These are phyloP conservation scores for Sylvilagus bachmani DNA, from an alignment of 2,113 vertebrate genomes.

Conservation along the genomic window DNA sequence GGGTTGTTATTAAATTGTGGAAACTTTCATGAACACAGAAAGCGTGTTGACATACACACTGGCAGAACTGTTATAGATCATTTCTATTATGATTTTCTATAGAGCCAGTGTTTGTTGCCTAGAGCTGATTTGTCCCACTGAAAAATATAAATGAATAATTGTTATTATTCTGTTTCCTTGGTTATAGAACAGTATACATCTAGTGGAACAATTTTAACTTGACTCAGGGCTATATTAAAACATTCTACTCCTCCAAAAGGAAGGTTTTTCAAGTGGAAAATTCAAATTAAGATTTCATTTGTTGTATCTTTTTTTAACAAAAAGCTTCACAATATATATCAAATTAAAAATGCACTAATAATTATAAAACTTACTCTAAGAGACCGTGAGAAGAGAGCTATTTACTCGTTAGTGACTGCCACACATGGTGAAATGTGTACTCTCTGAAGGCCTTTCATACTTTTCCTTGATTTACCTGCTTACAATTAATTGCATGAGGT, in stretches of 20 bases:
- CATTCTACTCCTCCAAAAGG: conserved; percentile 43
- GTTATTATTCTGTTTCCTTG: conserved; percentile 43
- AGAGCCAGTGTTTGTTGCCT: conserved; percentile 34
- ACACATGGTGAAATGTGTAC: not conserved
- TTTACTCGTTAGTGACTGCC: not conserved
- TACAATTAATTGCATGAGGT: not conserved
- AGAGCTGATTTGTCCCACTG: conserved; percentile 61
- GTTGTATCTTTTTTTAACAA: conserved; percentile 39
- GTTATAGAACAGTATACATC: conserved; percentile 62
- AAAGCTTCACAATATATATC: not conserved
- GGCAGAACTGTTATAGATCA: conserved; percentile 62
- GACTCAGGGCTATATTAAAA: conserved; percentile 52
- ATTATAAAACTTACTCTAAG: conserved; percentile 32
- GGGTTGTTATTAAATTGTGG: conserved; percentile 52
- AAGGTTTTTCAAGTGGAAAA: conserved; percentile 71
- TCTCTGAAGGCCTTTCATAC: not conserved
- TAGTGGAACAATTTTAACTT: conserved; percentile 69
- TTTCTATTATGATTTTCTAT: conserved; percentile 63
- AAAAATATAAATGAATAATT: conserved; percentile 71
- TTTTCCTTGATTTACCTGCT: not conserved
- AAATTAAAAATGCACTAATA: conserved; percentile 44
- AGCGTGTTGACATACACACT: not conserved
- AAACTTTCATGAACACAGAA: conserved; percentile 24
- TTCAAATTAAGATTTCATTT: conserved; percentile 71
- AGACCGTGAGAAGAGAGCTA: not conserved